Evolutionary conservation across 2,888 invertebrate genomes (phyloP).

Genomic region (Lordiphosa andalusiaca): DNA sequence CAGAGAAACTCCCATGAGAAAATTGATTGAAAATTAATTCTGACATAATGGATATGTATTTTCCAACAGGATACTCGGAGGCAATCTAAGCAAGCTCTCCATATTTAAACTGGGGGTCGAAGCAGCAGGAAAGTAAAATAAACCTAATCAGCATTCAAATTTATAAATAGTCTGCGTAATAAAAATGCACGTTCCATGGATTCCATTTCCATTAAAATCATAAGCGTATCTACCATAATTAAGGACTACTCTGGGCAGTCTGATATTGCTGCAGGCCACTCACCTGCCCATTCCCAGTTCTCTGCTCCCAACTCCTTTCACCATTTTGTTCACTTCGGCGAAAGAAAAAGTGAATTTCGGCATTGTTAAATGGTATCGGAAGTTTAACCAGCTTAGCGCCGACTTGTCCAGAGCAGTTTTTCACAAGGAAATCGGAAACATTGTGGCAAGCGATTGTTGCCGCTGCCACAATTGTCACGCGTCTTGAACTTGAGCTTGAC

Average conservation of each 20-base stretch:
- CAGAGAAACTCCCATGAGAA: no score
- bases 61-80: no score
- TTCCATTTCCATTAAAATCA: not conserved
- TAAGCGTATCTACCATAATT: constrained; percentile 18
- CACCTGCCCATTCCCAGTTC: constrained; percentile 32
- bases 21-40: no score
- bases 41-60: no score
- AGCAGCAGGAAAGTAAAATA: no score
- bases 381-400: constrained; percentile 35
- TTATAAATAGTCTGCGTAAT: not conserved
- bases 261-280: constrained; percentile 33
- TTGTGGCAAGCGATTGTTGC: constrained; percentile 35
- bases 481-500: constrained; percentile 77
- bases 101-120: no score
- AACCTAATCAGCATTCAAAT: no score
- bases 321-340: constrained; percentile 38
- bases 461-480: constrained; percentile 36
- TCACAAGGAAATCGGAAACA: constrained; percentile 59
- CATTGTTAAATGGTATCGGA: constrained; percentile 45
- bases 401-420: constrained; percentile 18
- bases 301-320: constrained; percentile 39
- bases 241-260: constrained; percentile 7
- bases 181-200: not conserved
- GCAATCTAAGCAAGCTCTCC: no score
- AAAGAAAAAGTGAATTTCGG: constrained; percentile 31